Base-by-base conservation (phyloP, 2,797 vertebrate species). In the Melanotaenia pygmaea region DNA sequence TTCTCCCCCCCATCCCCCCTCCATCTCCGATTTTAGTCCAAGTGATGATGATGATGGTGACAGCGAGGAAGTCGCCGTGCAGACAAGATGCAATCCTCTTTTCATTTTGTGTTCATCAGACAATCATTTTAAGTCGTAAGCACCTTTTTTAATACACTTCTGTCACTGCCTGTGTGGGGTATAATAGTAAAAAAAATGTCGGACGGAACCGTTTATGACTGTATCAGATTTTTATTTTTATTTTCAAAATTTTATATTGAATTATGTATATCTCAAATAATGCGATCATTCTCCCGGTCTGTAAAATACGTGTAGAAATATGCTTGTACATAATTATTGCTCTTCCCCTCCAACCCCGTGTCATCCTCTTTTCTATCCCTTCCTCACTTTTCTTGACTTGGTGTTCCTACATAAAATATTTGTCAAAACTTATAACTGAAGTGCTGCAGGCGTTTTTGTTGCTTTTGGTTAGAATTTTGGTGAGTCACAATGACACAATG, bases 171-270 rank as follows among this genome's bases (percentile, higher is more conserved):
- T 98, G 95, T 96, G 96, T 98, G 97, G 97, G 97, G 96, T 98
- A 96, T 95, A 26, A 92, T 97, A 96, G 95, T 98, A 90, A 96
- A 96, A 75, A 89, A 95, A 51, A 58, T 96, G 96, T 97, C 95
- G 95, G 97, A 96, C 96, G 95, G 95, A 97, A 97, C 97, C 96
- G 96, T 98, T 97, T 90, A 97, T 98, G 96, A 97, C 97, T 99
- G 97, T 99, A 98, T 98, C 95, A 98, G 96, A 98, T 98, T 98
- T 98, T 99, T 99, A 98, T 98, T 99, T 99, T 99, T 98, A 99
- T 98, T 99, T 92, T 98, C 96, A 96, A 98, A 96, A 96, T 98
- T 99, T 99, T 99, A 99, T 98, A 99, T 95, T 98, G 97, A 98
- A 99, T 98, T 98, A 98, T 99, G 97, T 99, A 98, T 98, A 99